Evolutionary conservation across 2,113 vertebrate species (phyloP).

Genomic region (Phocoena sinus): DNA sequence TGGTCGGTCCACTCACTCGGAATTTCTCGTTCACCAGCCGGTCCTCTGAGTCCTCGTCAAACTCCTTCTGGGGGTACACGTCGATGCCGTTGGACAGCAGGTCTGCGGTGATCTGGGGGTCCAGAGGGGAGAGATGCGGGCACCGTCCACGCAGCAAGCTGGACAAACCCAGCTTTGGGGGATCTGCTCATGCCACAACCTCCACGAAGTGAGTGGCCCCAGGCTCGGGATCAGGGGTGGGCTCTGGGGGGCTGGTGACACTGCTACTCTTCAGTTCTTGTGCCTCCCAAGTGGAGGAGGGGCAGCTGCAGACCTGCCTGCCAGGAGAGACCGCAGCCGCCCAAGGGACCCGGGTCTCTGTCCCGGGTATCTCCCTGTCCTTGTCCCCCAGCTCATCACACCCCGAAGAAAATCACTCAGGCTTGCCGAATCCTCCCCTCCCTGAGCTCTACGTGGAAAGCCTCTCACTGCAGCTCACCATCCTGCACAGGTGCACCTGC

Average conservation of each 20-base stretch:
- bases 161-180: accelerated
- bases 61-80: slow-evolving; percentile 96
- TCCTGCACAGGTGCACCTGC: background rate
- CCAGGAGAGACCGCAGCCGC: background rate
- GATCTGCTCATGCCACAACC: accelerated
- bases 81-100: slow-evolving; percentile 94
- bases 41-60: slow-evolving; percentile 96
- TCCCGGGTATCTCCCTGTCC: accelerated
- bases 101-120: slow-evolving; percentile 90
- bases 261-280: background rate
- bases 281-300: background rate
- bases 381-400: background rate
- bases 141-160: accelerated
- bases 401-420: background rate
- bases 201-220: background rate
- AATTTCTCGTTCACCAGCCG: slow-evolving; percentile 95
- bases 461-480: accelerated
- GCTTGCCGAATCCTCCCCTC: accelerated
- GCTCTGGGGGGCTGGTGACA: background rate
- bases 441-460: background rate
- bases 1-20: slow-evolving; percentile 81
- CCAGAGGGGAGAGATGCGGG: background rate
- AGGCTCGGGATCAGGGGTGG: background rate
- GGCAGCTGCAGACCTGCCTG: accelerated
- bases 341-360: accelerated